Conservation (phyloP, 2,797 vertebrate species). For the Hippoglossus hippoglossus region DNA sequence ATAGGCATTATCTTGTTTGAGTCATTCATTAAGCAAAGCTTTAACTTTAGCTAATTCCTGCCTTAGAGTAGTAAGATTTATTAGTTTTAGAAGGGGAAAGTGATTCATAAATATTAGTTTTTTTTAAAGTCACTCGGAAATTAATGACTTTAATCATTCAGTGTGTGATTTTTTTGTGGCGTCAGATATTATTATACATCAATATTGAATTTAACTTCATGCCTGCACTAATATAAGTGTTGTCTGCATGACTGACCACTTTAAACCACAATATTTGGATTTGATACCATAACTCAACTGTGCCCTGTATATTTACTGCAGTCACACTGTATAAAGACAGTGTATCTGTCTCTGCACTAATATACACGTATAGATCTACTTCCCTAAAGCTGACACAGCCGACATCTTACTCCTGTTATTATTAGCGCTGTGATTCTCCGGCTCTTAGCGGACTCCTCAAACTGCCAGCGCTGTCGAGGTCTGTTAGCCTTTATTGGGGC, state of each 20-base stretch:
- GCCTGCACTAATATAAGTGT: no score
- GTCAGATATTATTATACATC: no score
- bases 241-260: not conserved
- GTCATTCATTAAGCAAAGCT: not conserved
- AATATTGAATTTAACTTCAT: not conserved
- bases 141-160: no score
- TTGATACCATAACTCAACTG: not conserved
- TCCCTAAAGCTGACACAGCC: constrained; percentile 24
- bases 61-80: not conserved
- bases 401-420: constrained; percentile 51
- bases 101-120: not conserved
- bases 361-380: not conserved
- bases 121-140: no score
- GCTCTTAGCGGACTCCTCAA: constrained; percentile 69
- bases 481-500: constrained; percentile 78
- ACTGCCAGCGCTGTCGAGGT: constrained; percentile 70
- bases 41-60: not conserved
- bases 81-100: not conserved
- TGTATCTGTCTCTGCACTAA: not conserved
- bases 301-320: not conserved
- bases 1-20: not conserved
- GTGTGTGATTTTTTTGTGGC: no score
- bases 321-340: no score
- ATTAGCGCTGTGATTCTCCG: constrained; percentile 42
- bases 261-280: not conserved